Evolutionary conservation across 2,113 vertebrate species (phyloP), one percentile per base, ranked within the genome.

Genomic region (Progne subis): DNA sequence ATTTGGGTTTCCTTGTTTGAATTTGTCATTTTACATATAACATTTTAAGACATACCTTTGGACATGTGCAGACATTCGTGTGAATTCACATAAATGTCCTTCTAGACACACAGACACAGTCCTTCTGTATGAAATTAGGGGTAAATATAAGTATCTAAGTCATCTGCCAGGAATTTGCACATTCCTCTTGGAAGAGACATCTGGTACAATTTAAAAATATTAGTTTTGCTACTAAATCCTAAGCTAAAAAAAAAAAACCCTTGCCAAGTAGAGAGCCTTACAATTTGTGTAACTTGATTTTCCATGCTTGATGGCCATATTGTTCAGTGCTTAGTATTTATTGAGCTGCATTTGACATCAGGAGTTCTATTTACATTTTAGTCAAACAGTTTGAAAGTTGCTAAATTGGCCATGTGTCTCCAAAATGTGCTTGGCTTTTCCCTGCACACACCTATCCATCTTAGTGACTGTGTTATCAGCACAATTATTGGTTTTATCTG

Each of bases 401-500:
- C 79, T 94, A 82, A 92, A 94, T 95, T 69, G 26, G 23, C 25
- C 3, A 1, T 14, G 14, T 8, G 3, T 79, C 72, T 78, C 39
- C 43, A 90, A 91, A 90, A 87, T 41, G 31, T 88, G 29, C 68
- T 67, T 26, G 72, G 9, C 13, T 82, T 61, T 14, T 55, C 65
- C 65, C 53, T 53, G 18, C 55, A n/a, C 31, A 11, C 29, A 65
- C 26, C 37, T 84, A 96, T 82, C 57, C 82, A 76, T 59, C 77
- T 82, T 89, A 67, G 74, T 31, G 43, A 95, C 43, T 93, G 70
- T 77, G 53, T 85, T 93, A 94, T 87, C 82, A 89, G 88, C 94
- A 90, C 91, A 97, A 93, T 96, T 95, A 86, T 8, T 94, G 65
- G 85, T 31, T 97, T 95, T 96, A 86, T 93, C 90, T 96, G 63